phyloP scores from a whole-genome alignment of 2,888 invertebrate genomes.

The Drosophila prolongata region DNA sequence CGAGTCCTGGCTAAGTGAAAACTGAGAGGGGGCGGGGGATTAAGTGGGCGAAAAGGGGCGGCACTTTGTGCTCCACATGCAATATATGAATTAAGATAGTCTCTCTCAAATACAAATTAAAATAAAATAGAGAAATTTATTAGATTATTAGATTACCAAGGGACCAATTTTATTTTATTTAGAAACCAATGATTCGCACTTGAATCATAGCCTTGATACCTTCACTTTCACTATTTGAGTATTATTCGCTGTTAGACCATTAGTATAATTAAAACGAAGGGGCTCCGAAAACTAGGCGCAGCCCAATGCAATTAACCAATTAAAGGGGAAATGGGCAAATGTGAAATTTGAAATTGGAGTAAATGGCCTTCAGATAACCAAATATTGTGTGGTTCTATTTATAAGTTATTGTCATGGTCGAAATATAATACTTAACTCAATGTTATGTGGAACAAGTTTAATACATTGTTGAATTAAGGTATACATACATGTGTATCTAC shows the following conservation, averaged over 20 bases:
- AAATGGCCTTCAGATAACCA: neutral
- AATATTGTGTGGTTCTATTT: neutral
- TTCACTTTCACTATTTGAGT: neutral
- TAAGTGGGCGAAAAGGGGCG: constrained; percentile 7
- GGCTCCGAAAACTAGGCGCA: constrained; percentile 25
- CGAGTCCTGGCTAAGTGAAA: constrained; percentile 13
- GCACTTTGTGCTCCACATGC: constrained; percentile 35
- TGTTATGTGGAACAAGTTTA: no score
- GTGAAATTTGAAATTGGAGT: constrained; percentile 2
- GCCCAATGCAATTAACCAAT: constrained; percentile 37
- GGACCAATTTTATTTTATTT: no score
- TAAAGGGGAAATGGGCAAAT: constrained; percentile 3
- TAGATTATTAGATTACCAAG: neutral
- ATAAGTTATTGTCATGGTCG: no score
- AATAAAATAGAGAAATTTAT: neutral
- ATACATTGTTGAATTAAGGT: no score
- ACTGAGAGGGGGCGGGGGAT: constrained; percentile 27
- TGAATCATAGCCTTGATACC: no score
- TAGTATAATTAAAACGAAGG: constrained; percentile 34
- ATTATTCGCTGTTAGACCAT: constrained; percentile 9
- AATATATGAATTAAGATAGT: constrained; percentile 65
- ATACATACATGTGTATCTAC: no score
- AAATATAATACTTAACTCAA: no score
- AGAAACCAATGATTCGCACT: no score
- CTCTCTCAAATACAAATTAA: neutral